phyloP scores from a whole-genome alignment of 1,140 invertebrate species.

The Orchestia grillus region DNA sequence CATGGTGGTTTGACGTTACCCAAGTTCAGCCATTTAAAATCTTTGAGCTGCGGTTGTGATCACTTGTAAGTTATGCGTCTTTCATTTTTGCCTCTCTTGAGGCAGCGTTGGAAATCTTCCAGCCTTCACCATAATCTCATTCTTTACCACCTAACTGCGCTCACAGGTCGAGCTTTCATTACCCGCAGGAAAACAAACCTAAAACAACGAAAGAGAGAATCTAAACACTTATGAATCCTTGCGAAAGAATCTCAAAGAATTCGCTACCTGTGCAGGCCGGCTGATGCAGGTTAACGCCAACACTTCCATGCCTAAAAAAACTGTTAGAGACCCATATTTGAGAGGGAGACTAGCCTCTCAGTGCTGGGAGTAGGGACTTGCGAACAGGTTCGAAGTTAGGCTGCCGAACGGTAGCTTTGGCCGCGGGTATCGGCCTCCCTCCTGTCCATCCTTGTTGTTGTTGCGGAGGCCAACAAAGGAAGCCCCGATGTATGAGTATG shows the following conservation, averaged over 20 bases:
- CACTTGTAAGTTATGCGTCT: too few species aligned
- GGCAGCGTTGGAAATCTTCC: too few species aligned
- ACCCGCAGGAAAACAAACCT: too few species aligned
- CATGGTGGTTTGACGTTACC: too few species aligned
- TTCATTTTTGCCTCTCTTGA: too few species aligned
- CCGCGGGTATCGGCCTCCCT: background rate
- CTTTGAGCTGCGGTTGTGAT: too few species aligned
- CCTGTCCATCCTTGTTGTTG: background rate
- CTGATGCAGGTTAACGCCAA: background rate
- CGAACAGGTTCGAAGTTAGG: background rate
- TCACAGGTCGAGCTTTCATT: too few species aligned
- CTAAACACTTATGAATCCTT: background rate
- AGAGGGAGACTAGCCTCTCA: too few species aligned
- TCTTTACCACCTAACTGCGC: too few species aligned
- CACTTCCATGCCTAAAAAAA: background rate
- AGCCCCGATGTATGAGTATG: background rate
- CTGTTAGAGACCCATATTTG: background rate
- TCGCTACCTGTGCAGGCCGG: background rate
- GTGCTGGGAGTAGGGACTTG: background rate
- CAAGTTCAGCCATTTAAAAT: too few species aligned
- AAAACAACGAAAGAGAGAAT: background rate
- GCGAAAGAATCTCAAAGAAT: background rate
- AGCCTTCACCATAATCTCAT: too few species aligned
- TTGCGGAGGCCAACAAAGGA: background rate
- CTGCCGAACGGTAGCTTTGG: background rate